phyloP scores from a whole-genome alignment of 2,113 vertebrate species.

The Lepus europaeus region DNA sequence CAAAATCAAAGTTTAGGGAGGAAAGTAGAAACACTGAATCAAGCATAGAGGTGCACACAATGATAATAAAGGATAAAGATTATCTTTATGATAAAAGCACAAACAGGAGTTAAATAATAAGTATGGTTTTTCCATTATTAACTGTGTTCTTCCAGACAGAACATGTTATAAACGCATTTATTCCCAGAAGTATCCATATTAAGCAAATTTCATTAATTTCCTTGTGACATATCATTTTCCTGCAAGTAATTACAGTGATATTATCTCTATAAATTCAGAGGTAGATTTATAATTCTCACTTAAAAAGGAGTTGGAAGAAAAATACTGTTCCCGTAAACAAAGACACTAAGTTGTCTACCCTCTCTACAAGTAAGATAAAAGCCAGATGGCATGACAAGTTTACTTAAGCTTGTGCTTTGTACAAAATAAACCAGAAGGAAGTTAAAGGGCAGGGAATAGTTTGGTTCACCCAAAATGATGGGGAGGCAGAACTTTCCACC shows the following conservation, averaged over 20 bases:
- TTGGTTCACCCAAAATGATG: constrained; percentile 37
- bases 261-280: constrained; percentile 50
- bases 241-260: constrained; percentile 46
- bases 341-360: background rate
- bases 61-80: background rate
- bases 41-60: background rate
- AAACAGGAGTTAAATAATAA: background rate
- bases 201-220: constrained; percentile 52
- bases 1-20: constrained; percentile 23
- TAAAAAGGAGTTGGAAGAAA: background rate
- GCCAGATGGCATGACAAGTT: constrained; percentile 28
- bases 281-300: constrained; percentile 14
- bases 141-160: background rate
- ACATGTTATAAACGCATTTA: constrained; percentile 13
- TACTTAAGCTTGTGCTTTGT: constrained; percentile 27
- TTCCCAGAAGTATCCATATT: constrained; percentile 8
- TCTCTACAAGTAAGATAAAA: constrained; percentile 60
- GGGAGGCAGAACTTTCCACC: background rate
- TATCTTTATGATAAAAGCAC: constrained; percentile 37
- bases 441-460: background rate
- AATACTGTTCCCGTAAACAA: background rate
- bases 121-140: constrained; percentile 33
- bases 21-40: background rate
- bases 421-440: background rate
- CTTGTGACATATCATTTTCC: constrained; percentile 40